Evolutionary conservation across 92 coral and sea anemone genomes (phyloP), one percentile per base, ranked within the genome.

Genomic region (Palythoa grandiflora): DNA sequence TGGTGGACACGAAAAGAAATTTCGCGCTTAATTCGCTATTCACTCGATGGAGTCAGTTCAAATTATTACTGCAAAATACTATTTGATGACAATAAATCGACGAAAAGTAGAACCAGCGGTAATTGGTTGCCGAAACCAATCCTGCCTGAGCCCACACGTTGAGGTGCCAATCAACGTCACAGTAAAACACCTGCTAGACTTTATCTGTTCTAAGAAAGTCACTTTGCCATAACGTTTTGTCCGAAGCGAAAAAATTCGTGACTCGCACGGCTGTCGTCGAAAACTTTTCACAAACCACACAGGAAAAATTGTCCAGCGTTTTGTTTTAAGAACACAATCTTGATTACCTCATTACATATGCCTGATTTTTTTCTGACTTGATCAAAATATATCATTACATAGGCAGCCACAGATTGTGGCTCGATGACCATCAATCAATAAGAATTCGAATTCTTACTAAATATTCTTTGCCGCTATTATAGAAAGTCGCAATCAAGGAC

Each of bases 91-190:
- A 52, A 36, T 81, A 68, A 81, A 52, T 81, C 87, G 86, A 84
- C 91, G 87, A 94, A 90, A 93, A 88, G 78, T 87, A 71, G 92
- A 89, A 84, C 83, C 93, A 91, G 90, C 89, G 78, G 94, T 95
- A 91, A 95, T 93, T 93, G 98, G 96, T 91, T 75, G 66, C 76
- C 88, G 65, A 95, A 91, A 90, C 98, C 98, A 95, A 95, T 95
- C 96, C 85, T 17, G 78, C 14, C 87, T 76, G 75, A 87, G 94
- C 89, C 78, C 88, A 93, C 91, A 84, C 88, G 85, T 70, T 51
- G 47, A 77, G 65, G 75, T 89, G 98, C 93, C 98, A 95, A 93
- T 93, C 93, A 93, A 83, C 57, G 73, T 73, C 84, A 65, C 51
- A 83, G 87, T 36, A 2, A 57, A 75, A 88, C 95, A 93, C 93